phyloP scores from a whole-genome alignment of 1,140 invertebrate species.

The Anastrepha ludens region DNA sequence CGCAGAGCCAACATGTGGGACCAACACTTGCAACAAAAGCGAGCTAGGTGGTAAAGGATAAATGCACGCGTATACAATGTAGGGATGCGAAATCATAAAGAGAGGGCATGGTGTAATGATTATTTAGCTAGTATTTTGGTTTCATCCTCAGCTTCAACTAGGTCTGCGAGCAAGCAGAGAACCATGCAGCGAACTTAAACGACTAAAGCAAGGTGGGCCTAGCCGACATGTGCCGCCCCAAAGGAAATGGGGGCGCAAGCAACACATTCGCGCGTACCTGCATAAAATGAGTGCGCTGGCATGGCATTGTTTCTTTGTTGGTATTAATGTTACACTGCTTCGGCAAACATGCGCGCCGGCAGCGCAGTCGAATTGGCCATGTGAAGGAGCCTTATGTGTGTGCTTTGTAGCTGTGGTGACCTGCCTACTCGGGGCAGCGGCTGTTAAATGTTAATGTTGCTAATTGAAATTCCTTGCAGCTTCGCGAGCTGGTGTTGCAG shows the following conservation, averaged over 20 bases:
- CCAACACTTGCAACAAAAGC: neutral
- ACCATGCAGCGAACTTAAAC: neutral
- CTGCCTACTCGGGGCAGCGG: neutral
- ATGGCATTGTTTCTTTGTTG: neutral
- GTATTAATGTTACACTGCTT: constrained; percentile 8
- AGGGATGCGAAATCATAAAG: neutral
- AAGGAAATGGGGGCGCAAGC: neutral
- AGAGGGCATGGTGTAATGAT: neutral
- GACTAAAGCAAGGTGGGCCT: too few relatives aligned
- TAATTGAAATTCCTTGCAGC: constrained; percentile 38
- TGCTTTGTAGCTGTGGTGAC: neutral
- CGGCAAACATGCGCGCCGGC: neutral
- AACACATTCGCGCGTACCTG: too few relatives aligned
- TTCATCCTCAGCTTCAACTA: neutral
- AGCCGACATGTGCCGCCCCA: neutral
- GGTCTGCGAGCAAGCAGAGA: neutral
- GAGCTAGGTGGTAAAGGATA: neutral
- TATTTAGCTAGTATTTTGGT: neutral
- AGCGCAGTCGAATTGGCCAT: constrained; percentile 3
- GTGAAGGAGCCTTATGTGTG: neutral
- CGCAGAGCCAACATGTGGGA: neutral
- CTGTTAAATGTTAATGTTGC: neutral
- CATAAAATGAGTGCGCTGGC: neutral
- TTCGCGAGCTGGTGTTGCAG: neutral
- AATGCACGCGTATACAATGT: neutral